A percentile compares a stretch with the other conserved stretches of the same genome.
phyloP scores from a whole-genome alignment of 2,888 invertebrate species.

The Drosophila dives region DNA sequence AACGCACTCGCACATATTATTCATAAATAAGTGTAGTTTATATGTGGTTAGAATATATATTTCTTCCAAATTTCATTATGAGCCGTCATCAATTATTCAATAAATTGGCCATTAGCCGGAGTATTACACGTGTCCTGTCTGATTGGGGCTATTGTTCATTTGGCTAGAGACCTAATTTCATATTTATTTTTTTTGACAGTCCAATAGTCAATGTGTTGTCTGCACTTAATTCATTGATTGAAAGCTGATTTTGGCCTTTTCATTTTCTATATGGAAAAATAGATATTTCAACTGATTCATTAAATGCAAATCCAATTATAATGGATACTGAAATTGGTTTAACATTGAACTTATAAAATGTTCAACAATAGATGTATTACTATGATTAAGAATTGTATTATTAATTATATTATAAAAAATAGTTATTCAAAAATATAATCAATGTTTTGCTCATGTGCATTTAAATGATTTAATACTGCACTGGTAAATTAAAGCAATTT shows the following conservation, averaged over 20 bases:
- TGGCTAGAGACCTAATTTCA: slow-evolving; percentile 5
- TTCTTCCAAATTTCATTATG: slow-evolving; percentile 39
- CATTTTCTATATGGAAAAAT: background rate
- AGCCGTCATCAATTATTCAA: slow-evolving; percentile 53
- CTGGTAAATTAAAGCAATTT: slow-evolving; percentile 11
- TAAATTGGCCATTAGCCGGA: slow-evolving; percentile 9
- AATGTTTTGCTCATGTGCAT: background rate
- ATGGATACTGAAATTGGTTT: background rate
- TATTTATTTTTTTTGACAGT: background rate
- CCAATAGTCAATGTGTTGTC: background rate
- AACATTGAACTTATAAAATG: background rate
- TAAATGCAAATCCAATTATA: background rate
- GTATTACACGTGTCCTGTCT: background rate
- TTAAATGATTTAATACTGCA: background rate
- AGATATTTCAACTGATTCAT: background rate
- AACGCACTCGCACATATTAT: slow-evolving; percentile 3
- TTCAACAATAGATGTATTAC: background rate
- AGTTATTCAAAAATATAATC: background rate
- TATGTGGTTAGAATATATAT: slow-evolving; percentile 30
- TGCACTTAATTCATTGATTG: background rate
- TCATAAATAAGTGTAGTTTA: background rate
- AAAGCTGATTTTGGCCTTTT: background rate
- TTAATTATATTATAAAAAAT: background rate
- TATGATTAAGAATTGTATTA: background rate
- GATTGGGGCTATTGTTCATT: slow-evolving; percentile 10